Percentiles rank a stretch among this genome's conserved stretches.
phyloP scores from a whole-genome alignment of 2,113 vertebrate genomes.

The Eleginops maclovinus region DNA sequence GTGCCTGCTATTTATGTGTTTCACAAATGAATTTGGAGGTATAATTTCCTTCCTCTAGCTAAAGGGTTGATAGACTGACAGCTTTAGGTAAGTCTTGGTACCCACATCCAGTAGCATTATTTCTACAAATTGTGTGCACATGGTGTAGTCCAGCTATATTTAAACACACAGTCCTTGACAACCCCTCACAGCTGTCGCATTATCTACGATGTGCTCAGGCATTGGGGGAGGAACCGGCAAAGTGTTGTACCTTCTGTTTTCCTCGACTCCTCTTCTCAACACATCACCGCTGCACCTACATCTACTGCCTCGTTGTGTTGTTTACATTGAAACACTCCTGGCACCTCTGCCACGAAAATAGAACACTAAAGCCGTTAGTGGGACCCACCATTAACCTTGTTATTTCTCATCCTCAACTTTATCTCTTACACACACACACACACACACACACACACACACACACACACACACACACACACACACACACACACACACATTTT shows the following conservation, averaged over 20 bases:
- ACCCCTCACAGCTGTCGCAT: slow-evolving; percentile 47
- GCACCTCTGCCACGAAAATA: slow-evolving; percentile 38
- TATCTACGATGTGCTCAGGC: slow-evolving; percentile 47
- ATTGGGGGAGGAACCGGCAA: slow-evolving; percentile 26
- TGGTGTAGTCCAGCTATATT: slow-evolving; percentile 55
- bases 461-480: slow-evolving; percentile 24
- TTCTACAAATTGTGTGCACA: slow-evolving; percentile 39
- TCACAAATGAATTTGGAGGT: slow-evolving; percentile 22
- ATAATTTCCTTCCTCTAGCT: slow-evolving; percentile 12
- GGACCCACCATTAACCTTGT: slow-evolving; percentile 55
- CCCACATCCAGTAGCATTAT: slow-evolving; percentile 41
- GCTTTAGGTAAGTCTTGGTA: slow-evolving; percentile 20
- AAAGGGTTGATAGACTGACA: slow-evolving; percentile 46
- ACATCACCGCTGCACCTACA: slow-evolving; percentile 1
- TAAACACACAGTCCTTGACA: slow-evolving; percentile 59
- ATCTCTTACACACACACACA: slow-evolving; percentile 26
- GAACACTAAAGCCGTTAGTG: slow-evolving; percentile 48
- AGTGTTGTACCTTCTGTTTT: slow-evolving; percentile 42
- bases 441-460: slow-evolving; percentile 21
- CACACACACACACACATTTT: slow-evolving; percentile 25
- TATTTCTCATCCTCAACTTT: slow-evolving; percentile 48
- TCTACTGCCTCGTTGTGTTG: slow-evolving; percentile 31
- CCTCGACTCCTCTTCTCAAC: background rate
- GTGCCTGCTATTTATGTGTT: slow-evolving; percentile 43
- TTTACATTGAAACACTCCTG: slow-evolving; percentile 41